phyloP scores from a whole-genome alignment of 2,113 vertebrate genomes.

The Carassius carassius region DNA sequence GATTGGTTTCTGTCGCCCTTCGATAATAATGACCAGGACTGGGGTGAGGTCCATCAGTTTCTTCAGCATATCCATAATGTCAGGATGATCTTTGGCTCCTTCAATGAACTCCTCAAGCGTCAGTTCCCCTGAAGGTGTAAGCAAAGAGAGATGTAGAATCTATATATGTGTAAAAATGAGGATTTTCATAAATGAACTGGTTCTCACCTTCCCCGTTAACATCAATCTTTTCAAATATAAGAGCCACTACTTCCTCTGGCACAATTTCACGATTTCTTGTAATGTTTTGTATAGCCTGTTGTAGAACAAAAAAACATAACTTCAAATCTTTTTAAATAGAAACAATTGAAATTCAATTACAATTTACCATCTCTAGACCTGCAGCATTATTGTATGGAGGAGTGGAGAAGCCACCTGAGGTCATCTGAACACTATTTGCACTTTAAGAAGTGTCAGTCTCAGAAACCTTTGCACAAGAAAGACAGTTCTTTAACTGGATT shows the following conservation, averaged over 20 bases:
- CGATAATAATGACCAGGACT: slow-evolving; percentile 63
- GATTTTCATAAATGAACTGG: neutral
- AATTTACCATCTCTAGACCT: neutral
- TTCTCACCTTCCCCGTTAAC: slow-evolving; percentile 72
- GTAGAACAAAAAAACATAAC: neutral
- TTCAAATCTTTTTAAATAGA: neutral
- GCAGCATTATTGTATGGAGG: neutral
- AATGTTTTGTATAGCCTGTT: slow-evolving; percentile 77
- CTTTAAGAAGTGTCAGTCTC: too few relatives aligned
- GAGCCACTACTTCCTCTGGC: slow-evolving; percentile 72
- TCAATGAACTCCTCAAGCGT: slow-evolving; percentile 78
- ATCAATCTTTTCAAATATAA: slow-evolving; percentile 75
- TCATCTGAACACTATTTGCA: neutral
- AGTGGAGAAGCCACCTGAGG: neutral
- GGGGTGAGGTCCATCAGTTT: slow-evolving; percentile 65
- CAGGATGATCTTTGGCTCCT: slow-evolving; percentile 69
- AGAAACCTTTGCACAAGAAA: too few relatives aligned
- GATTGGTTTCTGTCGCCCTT: slow-evolving; percentile 53
- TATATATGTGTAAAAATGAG: neutral
- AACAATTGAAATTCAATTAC: neutral
- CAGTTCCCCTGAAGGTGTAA: slow-evolving; percentile 71
- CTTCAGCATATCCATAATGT: slow-evolving; percentile 75
- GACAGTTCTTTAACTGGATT: slow-evolving; percentile 51
- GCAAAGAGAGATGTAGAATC: neutral
- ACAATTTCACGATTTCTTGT: slow-evolving; percentile 69